Percentiles rank a stretch among this genome's conserved stretches.
Evolutionary conservation across 2,113 vertebrate species (phyloP).

Genomic region (Microcebus ravelobensis): DNA sequence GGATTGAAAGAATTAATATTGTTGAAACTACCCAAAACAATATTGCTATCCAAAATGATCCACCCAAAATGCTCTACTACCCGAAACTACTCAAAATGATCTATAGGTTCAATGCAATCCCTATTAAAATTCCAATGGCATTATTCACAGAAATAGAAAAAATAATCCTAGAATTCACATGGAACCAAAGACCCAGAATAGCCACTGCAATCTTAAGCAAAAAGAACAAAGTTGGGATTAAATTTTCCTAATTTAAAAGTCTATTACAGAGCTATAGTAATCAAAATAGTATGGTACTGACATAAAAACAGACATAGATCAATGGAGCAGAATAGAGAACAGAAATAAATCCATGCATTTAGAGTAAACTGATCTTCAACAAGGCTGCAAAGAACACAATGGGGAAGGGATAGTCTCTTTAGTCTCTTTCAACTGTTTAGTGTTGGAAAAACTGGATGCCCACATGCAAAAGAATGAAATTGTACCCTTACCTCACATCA

Average conservation of each 20-base stretch:
- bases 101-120: neutral
- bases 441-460: neutral
- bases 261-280: neutral
- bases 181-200: neutral
- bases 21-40: neutral
- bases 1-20: neutral
- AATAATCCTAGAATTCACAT: neutral
- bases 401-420: neutral
- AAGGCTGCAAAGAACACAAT: neutral
- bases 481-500: neutral
- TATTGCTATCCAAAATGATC: neutral
- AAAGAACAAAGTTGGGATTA: neutral
- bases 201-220: neutral
- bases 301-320: neutral
- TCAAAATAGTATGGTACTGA: neutral
- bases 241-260: neutral
- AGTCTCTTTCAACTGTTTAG: neutral
- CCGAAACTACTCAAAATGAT: neutral
- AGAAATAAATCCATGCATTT: neutral
- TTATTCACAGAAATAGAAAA: neutral
- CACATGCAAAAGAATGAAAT: neutral
- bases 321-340: neutral
- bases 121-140: neutral
- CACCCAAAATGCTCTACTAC: neutral
- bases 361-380: neutral